Percentiles rank a stretch among this genome's conserved stretches.
phyloP scores from a whole-genome alignment of 2,113 vertebrate genomes.

The Nycticryphes semicollaris region DNA sequence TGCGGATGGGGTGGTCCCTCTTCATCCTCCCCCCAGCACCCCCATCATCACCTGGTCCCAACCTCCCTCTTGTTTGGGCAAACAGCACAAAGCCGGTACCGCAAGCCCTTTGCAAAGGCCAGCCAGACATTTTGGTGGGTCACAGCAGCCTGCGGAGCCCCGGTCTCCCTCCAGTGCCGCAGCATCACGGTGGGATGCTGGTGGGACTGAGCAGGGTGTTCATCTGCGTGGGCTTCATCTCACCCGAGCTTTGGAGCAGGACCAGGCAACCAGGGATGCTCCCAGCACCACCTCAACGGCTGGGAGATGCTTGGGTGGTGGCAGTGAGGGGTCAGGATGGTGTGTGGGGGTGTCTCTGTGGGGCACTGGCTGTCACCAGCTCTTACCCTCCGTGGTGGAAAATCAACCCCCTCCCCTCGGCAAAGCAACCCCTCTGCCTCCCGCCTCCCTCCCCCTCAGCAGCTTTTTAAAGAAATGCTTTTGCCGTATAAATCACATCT shows the following conservation, averaged over 20 bases:
- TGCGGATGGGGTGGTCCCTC: fast-evolving
- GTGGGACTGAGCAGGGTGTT: not conserved
- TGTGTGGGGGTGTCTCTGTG: no score
- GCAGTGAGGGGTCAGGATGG: no score
- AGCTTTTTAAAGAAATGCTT: not conserved
- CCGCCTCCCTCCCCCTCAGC: not conserved
- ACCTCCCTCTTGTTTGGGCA: not conserved
- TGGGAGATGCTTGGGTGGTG: no score
- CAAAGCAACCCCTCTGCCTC: not conserved
- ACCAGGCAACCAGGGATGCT: not conserved
- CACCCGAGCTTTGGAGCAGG: fast-evolving
- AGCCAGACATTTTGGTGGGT: not conserved
- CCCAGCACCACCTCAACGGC: not conserved
- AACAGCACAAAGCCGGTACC: not conserved
- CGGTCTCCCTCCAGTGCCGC: fast-evolving
- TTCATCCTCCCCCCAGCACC: no score
- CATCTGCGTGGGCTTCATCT: fast-evolving
- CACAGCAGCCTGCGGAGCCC: no score
- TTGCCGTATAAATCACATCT: not conserved
- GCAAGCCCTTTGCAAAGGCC: not conserved
- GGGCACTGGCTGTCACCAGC: not conserved
- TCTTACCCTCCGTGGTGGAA: not conserved
- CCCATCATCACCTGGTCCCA: fast-evolving
- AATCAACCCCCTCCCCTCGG: fast-evolving
- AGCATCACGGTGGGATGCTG: not conserved